Percentiles rank a stretch among this genome's conserved stretches.
phyloP scores from a whole-genome alignment of 2,113 vertebrate species.

The Notarius quadriscutis region DNA sequence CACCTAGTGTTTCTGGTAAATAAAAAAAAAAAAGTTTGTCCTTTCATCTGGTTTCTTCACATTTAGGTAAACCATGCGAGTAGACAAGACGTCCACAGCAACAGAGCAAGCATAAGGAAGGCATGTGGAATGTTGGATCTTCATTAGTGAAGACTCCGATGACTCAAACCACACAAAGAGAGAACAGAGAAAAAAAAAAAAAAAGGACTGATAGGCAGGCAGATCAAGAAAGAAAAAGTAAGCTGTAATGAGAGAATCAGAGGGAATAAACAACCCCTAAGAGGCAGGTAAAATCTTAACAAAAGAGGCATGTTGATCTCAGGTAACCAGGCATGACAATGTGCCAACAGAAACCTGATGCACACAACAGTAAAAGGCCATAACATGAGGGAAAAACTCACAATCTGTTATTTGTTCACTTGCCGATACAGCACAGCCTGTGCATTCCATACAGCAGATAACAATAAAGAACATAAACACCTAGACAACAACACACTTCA shows the following conservation, averaged over 20 bases:
- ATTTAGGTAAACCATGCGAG: constrained; percentile 34
- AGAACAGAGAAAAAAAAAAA: background rate
- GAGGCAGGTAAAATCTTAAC: constrained; percentile 51
- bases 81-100: constrained; percentile 41
- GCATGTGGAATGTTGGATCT: constrained; percentile 40
- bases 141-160: constrained; percentile 23
- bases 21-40: background rate
- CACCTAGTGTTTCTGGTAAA: background rate
- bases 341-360: constrained; percentile 68
- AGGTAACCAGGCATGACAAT: constrained; percentile 63
- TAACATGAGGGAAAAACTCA: constrained; percentile 54
- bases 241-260: background rate
- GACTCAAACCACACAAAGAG: background rate
- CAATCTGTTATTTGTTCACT: constrained; percentile 70
- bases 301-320: constrained; percentile 57
- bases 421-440: constrained; percentile 41
- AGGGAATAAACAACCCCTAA: constrained; percentile 13
- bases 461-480: constrained; percentile 31
- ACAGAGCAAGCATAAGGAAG: constrained; percentile 41
- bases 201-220: constrained; percentile 12
- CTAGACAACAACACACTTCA: background rate
- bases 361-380: constrained; percentile 60
- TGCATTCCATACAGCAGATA: constrained; percentile 27
- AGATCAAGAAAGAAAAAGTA: constrained; percentile 6
- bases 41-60: constrained; percentile 23